A percentile compares a stretch with the other conserved stretches of the same genome.
phyloP scores from a whole-genome alignment of 2,888 invertebrate genomes.

The Mycalesis mineus region DNA sequence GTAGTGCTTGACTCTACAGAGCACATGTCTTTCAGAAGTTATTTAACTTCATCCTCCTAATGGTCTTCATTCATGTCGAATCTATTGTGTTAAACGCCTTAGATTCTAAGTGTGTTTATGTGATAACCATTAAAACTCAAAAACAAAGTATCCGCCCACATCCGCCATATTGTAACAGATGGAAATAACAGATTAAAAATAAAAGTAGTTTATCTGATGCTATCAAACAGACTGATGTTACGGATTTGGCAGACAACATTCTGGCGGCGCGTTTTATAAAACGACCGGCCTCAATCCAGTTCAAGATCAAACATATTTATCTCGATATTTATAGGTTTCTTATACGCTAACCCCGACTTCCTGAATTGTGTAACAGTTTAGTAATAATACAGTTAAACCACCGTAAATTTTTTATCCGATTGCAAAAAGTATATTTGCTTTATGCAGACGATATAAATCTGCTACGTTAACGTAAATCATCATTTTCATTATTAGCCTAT shows the following conservation, averaged over 20 bases:
- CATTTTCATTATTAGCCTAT: too few relatives aligned
- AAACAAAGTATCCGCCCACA: neutral
- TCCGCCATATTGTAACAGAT: neutral
- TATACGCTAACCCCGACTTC: conserved; percentile 22
- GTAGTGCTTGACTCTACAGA: too few relatives aligned
- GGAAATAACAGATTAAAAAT: neutral
- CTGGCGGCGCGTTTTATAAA: conserved; percentile 7
- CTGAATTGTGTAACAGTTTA: neutral
- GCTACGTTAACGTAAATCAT: too few relatives aligned
- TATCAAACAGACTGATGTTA: conserved; percentile 7
- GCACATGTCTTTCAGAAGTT: too few relatives aligned
- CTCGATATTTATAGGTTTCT: conserved; percentile 10
- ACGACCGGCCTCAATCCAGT: conserved; percentile 29
- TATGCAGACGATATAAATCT: too few relatives aligned
- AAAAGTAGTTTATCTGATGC: neutral
- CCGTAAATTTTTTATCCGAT: too few relatives aligned
- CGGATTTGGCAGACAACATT: conserved; percentile 4
- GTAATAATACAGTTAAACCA: neutral
- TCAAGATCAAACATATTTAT: conserved; percentile 29
- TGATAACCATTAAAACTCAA: neutral
- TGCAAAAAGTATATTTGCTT: too few relatives aligned
- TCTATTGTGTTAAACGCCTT: too few relatives aligned
- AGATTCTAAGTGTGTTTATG: too few relatives aligned
- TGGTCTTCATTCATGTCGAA: too few relatives aligned
- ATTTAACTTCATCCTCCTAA: too few relatives aligned